These are phyloP conservation scores for Pseudolaguvia tuberculata DNA, from an alignment of 2,113 vertebrate species.

Conservation along the genomic window DNA sequence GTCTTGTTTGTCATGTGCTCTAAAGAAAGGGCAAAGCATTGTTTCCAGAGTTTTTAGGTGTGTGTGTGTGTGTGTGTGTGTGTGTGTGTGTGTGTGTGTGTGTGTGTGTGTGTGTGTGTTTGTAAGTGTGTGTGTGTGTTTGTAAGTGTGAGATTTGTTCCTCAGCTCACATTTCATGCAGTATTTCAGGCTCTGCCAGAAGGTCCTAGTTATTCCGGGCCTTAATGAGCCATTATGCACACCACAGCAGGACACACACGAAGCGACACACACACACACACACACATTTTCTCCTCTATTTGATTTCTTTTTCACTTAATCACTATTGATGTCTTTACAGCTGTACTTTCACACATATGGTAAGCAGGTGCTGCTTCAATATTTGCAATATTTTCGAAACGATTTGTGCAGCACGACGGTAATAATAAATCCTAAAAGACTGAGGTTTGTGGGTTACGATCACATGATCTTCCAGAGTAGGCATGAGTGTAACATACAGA, in stretches of 20 bases:
- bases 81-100: constrained; percentile 30
- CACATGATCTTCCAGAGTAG: background rate
- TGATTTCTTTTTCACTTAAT: constrained; percentile 7
- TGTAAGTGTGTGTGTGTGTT: constrained; percentile 27
- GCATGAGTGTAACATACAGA: background rate
- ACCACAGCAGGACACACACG: constrained; percentile 34
- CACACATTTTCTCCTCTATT: background rate
- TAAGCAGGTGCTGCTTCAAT: constrained; percentile 1
- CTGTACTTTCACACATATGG: background rate
- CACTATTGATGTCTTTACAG: background rate
- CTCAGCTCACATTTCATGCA: constrained; percentile 67
- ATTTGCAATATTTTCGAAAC: background rate
- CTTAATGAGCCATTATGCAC: constrained; percentile 45
- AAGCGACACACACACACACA: constrained; percentile 4
- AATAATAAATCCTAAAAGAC: background rate
- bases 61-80: constrained; percentile 26
- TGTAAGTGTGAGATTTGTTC: constrained; percentile 52
- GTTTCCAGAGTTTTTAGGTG: constrained; percentile 27
- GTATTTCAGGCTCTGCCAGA: constrained; percentile 68
- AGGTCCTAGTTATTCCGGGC: constrained; percentile 68
- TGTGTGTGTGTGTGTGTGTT: constrained; percentile 28
- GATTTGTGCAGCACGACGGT: constrained; percentile 1
- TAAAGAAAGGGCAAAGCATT: constrained; percentile 17
- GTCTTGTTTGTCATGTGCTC: constrained; percentile 1
- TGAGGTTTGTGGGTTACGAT: background rate